Evolutionary conservation across 2,888 invertebrate species (phyloP).

Genomic region (Cosmia trapezina): DNA sequence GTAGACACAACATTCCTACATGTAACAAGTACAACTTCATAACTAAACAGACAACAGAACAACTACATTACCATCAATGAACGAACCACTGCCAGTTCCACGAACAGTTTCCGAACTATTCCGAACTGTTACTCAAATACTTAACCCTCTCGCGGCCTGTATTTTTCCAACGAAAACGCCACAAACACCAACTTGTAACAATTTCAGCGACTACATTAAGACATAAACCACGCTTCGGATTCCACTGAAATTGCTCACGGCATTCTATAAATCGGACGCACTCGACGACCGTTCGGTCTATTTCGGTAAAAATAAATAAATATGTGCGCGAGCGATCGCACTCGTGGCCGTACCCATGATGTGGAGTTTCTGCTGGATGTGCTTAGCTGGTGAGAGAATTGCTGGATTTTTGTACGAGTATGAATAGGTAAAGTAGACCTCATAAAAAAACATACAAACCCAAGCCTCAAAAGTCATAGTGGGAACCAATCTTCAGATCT

Average conservation of each 20-base stretch:
- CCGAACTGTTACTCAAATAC: slow-evolving; percentile 39
- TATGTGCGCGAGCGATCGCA: slow-evolving; percentile 82
- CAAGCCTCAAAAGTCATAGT: not conserved
- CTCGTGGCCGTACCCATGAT: slow-evolving; percentile 65
- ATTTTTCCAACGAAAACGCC: slow-evolving; percentile 59
- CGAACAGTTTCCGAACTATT: slow-evolving; percentile 50
- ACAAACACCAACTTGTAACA: slow-evolving; percentile 61
- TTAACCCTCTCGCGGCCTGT: slow-evolving; percentile 60
- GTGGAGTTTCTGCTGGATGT: slow-evolving; percentile 61
- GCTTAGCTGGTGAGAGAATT: slow-evolving; percentile 10
- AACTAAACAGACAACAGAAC: not conserved
- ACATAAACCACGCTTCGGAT: slow-evolving; percentile 87
- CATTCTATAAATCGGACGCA: slow-evolving; percentile 82
- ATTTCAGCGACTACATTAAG: slow-evolving; percentile 81
- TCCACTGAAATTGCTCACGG: slow-evolving; percentile 84
- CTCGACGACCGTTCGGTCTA: slow-evolving; percentile 88
- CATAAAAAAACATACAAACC: not conserved
- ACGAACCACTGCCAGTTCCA: slow-evolving; percentile 23
- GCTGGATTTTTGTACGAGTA: not conserved
- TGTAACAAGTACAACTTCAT: not conserved
- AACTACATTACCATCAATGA: slow-evolving; percentile 35
- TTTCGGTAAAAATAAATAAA: slow-evolving; percentile 90
- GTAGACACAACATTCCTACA: too few relatives aligned
- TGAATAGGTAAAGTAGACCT: too few relatives aligned
- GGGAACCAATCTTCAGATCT: not conserved